Evolutionary conservation across 2,888 invertebrate species (phyloP), one percentile per base, ranked within the genome.

Genomic region (Spodoptera picta): DNA sequence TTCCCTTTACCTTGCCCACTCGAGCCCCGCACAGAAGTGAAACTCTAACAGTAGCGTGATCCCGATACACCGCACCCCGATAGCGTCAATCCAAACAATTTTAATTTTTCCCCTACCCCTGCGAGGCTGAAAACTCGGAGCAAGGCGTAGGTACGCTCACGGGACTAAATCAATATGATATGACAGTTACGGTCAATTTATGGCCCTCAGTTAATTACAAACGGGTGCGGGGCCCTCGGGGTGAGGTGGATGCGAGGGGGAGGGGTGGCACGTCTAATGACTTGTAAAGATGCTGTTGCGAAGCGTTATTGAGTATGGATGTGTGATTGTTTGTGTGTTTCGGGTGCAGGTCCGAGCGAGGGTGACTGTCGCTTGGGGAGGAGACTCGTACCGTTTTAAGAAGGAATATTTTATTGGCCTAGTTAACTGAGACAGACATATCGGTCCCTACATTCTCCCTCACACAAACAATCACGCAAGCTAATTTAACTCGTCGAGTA

Each of bases 121-220:
- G 79, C 67, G 76, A 65, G 78, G 73, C 73, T 77, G 86, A 84
- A 86, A 87, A 87, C 84, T 88, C 84, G 73, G 79, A 76, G 78
- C 82, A 83, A 85, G 83, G 83, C 86, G 85, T 82, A 82, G 83
- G 77, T 81, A 80, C 80, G 78, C 77, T 83, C 88, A 81, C 88
- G 92, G 89, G 93, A 91, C 94, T 94, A 94, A 95, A 94, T 95
- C 95, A 94, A 94, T 95, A 94, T 94, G 93, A 94, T 94, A 94
- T 94, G 94, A 95, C 94, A 95, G 94, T 94, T 92, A 91, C 91
- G 93, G 93, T 93, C 94, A 93, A 94, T 94, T 94, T 94, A 95
- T 94, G 92, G 92, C 92, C 91, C 90, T 89, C 89, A 87, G 94
- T 95, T 94, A 94, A 95, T 95, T 95, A 94, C 94, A 92, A 91